A percentile compares a stretch with the other conserved stretches of the same genome.
phyloP scores from a whole-genome alignment of 2,888 invertebrate genomes.

The Drosophila recens region DNA sequence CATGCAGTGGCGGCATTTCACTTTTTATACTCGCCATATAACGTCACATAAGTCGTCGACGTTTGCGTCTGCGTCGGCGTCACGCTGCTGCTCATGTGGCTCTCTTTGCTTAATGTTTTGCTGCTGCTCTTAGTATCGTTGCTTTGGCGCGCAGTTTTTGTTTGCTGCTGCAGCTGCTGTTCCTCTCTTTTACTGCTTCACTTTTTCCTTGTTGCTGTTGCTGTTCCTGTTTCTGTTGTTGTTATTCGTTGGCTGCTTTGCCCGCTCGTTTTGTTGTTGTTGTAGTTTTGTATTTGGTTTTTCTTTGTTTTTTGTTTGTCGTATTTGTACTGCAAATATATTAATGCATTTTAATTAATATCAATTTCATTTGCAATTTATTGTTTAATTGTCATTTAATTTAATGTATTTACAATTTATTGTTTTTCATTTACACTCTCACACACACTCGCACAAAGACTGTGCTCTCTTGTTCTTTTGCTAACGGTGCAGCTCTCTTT shows the following conservation, averaged over 20 bases:
- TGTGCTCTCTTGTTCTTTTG: constrained; percentile 5
- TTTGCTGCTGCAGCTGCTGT: constrained; percentile 5
- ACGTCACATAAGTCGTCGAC: constrained; percentile 71
- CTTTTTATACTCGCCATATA: constrained; percentile 81
- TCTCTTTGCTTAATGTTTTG: constrained; percentile 15
- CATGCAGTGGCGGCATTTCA: constrained; percentile 84
- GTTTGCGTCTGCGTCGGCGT: constrained; percentile 45
- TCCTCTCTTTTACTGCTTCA: background rate
- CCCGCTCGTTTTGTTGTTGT: constrained; percentile 34
- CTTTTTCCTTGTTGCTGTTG: background rate
- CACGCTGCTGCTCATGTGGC: constrained; percentile 67
- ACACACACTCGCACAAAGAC: background rate
- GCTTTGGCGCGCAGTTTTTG: constrained; percentile 4
- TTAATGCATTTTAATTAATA: constrained; percentile 21
- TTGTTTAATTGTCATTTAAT: background rate
- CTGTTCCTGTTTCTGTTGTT: constrained; percentile 13
- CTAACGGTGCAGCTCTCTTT: constrained; percentile 26
- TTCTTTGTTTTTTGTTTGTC: constrained; percentile 37
- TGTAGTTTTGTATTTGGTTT: constrained; percentile 26
- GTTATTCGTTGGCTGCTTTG: constrained; percentile 45
- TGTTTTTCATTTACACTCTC: constrained; percentile 9
- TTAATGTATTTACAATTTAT: no score
- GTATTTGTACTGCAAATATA: constrained; percentile 70
- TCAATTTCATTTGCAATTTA: constrained; percentile 8
- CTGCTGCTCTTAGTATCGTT: constrained; percentile 21